Evolutionary conservation across 2,888 invertebrate genomes (phyloP).

Genomic region (Rhogogaster chlorosoma): DNA sequence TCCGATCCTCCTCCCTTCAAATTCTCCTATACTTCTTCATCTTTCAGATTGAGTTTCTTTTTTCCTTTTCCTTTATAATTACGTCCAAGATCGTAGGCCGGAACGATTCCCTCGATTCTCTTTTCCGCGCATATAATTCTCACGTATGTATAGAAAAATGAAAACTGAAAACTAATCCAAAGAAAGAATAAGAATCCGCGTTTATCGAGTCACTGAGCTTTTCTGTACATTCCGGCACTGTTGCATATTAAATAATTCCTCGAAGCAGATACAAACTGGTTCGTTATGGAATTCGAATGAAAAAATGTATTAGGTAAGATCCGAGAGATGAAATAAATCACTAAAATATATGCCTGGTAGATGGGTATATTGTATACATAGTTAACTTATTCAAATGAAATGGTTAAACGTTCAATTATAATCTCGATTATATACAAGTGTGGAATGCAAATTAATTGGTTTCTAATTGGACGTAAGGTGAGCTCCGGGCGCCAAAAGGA

Average conservation of each 20-base stretch:
- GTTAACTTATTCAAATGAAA: constrained; percentile 29
- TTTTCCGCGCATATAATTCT: neutral
- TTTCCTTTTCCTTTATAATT: neutral
- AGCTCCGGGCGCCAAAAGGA: constrained; percentile 40
- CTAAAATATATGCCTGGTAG: neutral
- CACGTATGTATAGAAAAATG: neutral
- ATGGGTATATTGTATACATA: no score
- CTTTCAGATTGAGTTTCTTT: neutral
- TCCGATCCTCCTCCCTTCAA: neutral
- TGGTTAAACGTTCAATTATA: constrained; percentile 46
- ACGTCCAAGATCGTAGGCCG: neutral
- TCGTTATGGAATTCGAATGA: neutral
- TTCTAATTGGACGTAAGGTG: constrained; percentile 46
- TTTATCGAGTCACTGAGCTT: neutral
- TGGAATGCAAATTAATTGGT: constrained; percentile 50
- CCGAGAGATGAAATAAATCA: neutral
- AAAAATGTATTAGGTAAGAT: neutral
- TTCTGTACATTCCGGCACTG: neutral
- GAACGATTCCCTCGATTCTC: neutral
- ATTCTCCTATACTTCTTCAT: neutral
- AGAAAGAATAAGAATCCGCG: no score
- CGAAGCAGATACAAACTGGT: neutral
- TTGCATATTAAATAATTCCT: neutral
- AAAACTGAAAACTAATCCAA: neutral
- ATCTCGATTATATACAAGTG: constrained; percentile 42